Evolutionary conservation across 2,888 invertebrate species (phyloP).

Genomic region (Sinopyrophorus schimmeli): DNA sequence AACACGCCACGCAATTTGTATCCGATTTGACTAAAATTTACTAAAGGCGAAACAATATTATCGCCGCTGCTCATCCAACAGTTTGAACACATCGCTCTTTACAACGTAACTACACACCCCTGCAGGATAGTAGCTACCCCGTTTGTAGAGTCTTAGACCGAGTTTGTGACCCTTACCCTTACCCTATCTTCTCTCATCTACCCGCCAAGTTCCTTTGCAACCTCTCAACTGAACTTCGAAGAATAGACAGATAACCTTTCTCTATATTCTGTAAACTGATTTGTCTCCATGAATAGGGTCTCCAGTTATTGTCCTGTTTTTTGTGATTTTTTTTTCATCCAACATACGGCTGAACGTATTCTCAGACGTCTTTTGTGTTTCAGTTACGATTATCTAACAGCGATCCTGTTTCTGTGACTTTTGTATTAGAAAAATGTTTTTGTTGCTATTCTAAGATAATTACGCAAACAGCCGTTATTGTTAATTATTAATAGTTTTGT

Average conservation of each 20-base stretch:
- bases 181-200: constrained; percentile 40
- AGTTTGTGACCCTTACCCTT: constrained; percentile 38
- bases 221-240: constrained; percentile 38
- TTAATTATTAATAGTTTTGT: too few relatives aligned
- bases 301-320: constrained; percentile 36
- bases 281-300: constrained; percentile 41
- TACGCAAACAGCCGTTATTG: too few relatives aligned
- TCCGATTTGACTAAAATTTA: too few relatives aligned
- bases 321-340: constrained; percentile 33
- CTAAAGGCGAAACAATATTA: constrained; percentile 22
- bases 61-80: constrained; percentile 34
- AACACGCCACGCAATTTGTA: too few relatives aligned
- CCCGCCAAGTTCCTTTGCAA: constrained; percentile 35
- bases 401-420: not conserved
- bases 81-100: constrained; percentile 35
- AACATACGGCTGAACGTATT: constrained; percentile 31
- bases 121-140: constrained; percentile 30
- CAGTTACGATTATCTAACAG: constrained; percentile 27
- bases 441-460: not conserved
- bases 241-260: constrained; percentile 41
- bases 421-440: not conserved
- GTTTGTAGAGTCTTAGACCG: constrained; percentile 24
- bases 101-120: constrained; percentile 38
- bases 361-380: constrained; percentile 28
- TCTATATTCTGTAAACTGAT: constrained; percentile 41